phyloP scores from a whole-genome alignment of 2,113 vertebrate species.

The Pygathrix nemaeus region DNA sequence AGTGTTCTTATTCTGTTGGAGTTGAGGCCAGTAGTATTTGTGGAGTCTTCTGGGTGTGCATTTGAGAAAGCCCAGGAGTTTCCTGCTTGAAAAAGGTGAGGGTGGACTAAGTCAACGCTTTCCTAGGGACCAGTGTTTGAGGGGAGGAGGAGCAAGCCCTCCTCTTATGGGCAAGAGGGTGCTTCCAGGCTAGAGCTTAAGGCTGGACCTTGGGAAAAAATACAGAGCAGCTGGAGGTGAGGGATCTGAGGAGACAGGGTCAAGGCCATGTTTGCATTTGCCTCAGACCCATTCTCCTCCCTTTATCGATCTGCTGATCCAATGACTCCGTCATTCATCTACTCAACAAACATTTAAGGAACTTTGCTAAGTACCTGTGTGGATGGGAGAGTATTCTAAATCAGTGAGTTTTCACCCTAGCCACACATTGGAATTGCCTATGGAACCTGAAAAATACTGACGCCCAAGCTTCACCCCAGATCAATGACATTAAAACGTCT shows the following conservation, averaged over 20 bases:
- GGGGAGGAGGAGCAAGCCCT: neutral
- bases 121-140: neutral
- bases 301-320: neutral
- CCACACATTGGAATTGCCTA: neutral
- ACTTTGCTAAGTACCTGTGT: neutral
- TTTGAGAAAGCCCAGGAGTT: constrained; percentile 39
- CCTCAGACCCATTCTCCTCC: neutral
- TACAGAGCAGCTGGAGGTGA: neutral
- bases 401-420: neutral
- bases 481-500: neutral
- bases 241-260: neutral
- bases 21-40: neutral
- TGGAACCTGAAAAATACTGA: neutral
- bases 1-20: constrained; percentile 36
- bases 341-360: neutral
- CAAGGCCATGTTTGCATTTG: neutral
- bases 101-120: neutral
- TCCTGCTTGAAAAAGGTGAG: constrained; percentile 25
- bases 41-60: neutral
- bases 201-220: neutral
- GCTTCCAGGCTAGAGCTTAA: neutral
- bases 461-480: neutral
- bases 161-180: neutral
- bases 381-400: neutral
- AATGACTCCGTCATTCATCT: neutral